Evolutionary conservation across 2,113 vertebrate species (phyloP).

Genomic region (Eira barbara): DNA sequence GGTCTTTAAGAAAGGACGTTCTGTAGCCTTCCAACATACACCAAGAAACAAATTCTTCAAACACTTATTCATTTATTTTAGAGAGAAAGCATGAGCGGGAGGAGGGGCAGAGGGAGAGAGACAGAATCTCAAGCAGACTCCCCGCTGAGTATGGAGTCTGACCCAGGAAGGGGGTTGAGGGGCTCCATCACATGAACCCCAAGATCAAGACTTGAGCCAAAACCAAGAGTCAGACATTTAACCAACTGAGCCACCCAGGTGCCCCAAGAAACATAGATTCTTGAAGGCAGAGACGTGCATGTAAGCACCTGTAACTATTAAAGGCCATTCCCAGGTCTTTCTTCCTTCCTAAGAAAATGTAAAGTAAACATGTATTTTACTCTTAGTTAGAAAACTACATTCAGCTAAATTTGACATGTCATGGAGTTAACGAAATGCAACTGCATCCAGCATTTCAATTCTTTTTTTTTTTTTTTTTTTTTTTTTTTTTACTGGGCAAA

Average conservation of each 20-base stretch:
- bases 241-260: neutral
- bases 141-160: neutral
- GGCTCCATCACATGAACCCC: neutral
- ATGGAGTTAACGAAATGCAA: neutral
- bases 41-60: neutral
- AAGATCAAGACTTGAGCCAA: neutral
- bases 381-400: slow-evolving; percentile 11
- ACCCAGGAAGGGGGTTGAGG: neutral
- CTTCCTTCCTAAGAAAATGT: neutral
- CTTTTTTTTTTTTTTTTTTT: neutral
- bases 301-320: neutral
- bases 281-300: neutral
- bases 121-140: neutral
- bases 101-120: neutral
- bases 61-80: neutral
- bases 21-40: neutral
- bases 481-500: neutral
- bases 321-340: neutral
- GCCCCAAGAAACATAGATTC: neutral
- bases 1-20: neutral
- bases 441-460: neutral
- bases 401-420: neutral
- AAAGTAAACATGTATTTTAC: neutral
- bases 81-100: neutral
- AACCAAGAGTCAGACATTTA: neutral